These are phyloP conservation scores for Oriolus oriolus DNA, from an alignment of 2,113 vertebrate species.

Conservation along the genomic window DNA sequence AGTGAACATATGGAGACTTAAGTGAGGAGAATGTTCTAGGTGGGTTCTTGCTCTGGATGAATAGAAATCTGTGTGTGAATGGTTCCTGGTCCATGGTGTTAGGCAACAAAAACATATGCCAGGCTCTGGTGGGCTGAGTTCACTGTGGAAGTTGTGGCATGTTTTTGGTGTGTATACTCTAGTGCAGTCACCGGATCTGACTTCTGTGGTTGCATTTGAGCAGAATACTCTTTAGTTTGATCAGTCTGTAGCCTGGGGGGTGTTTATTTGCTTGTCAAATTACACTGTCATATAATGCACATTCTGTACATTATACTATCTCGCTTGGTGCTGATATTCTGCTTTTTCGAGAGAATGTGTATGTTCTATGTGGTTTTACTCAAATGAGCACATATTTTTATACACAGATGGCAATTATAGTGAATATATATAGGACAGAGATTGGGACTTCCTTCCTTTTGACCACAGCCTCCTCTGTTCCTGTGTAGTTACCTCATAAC, in stretches of 20 bases:
- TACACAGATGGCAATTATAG: not conserved
- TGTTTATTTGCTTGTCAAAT: not conserved
- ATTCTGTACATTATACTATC: not conserved
- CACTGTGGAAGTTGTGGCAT: not conserved
- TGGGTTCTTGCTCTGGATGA: not conserved
- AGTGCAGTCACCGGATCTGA: slow-evolving; percentile 68
- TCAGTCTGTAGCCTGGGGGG: not conserved
- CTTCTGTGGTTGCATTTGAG: not conserved
- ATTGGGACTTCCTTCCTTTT: slow-evolving; percentile 7
- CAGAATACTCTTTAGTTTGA: not conserved
- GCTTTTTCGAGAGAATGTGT: not conserved
- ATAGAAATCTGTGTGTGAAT: slow-evolving; percentile 51
- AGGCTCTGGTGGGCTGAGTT: not conserved
- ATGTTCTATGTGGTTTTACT: not conserved
- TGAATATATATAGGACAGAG: slow-evolving; percentile 1
- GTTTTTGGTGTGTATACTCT: slow-evolving; percentile 40
- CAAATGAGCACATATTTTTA: not conserved
- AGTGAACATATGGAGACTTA: not conserved
- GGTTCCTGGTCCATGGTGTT: slow-evolving; percentile 45
- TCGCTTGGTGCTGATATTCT: not conserved
- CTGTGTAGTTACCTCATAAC: slow-evolving; percentile 7
- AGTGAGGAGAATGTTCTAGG: not conserved
- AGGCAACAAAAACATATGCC: slow-evolving; percentile 30
- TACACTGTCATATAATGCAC: not conserved
- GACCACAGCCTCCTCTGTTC: not conserved